Percentiles rank a stretch among this genome's conserved stretches.
phyloP scores from a whole-genome alignment of 2,888 invertebrate species.

The Mythimna pallens region DNA sequence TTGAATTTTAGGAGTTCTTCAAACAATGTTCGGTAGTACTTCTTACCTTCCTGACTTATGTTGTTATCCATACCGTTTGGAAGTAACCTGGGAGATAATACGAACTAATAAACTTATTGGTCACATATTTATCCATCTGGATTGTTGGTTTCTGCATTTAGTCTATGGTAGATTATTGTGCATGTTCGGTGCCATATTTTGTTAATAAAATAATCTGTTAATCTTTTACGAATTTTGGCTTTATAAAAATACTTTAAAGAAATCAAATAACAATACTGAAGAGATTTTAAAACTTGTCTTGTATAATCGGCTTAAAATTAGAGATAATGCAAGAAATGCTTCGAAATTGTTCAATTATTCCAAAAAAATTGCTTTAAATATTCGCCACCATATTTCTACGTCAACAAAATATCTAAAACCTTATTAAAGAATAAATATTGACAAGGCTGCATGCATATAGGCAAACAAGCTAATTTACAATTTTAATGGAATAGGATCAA shows the following conservation, averaged over 20 bases:
- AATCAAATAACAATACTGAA: too few species aligned
- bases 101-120: not conserved
- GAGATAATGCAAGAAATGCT: too few species aligned
- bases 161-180: too few species aligned
- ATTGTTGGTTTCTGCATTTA: too few species aligned
- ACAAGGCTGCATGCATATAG: constrained; percentile 13
- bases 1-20: constrained; percentile 92
- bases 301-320: too few species aligned
- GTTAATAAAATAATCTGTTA: too few species aligned
- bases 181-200: too few species aligned
- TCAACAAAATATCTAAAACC: not conserved
- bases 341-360: too few species aligned
- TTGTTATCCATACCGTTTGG: constrained; percentile 92
- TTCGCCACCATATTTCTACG: not conserved
- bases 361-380: not conserved
- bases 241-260: too few species aligned
- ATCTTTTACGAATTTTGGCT: too few species aligned
- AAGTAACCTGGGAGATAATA: constrained; percentile 88
- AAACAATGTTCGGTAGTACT: constrained; percentile 94
- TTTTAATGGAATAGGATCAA: constrained; percentile 23
- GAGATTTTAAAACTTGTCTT: too few species aligned
- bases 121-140: too few species aligned
- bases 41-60: constrained; percentile 92
- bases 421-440: not conserved
- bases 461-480: constrained; percentile 18